Conservation (phyloP, 2,888 invertebrate genomes). For the Ennomos quercinarius region DNA sequence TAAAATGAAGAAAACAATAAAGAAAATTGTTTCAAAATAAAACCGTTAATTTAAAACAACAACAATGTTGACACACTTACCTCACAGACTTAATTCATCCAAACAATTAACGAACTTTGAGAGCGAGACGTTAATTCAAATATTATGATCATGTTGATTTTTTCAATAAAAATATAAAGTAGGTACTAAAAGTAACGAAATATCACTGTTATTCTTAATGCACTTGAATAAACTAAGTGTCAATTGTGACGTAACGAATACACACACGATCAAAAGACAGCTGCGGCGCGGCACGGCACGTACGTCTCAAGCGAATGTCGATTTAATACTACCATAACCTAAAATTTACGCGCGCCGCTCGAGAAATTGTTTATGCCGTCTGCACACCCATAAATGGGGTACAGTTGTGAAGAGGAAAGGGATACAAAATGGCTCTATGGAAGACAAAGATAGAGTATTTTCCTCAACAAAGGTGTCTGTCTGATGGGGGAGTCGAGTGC, state of each 20-base stretch:
- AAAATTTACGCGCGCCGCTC: slow-evolving; percentile 78
- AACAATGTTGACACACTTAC: slow-evolving; percentile 45
- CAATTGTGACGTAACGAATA: slow-evolving; percentile 67
- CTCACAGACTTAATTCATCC: slow-evolving; percentile 56
- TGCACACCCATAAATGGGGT: slow-evolving; percentile 75
- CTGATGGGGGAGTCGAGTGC: slow-evolving; percentile 53
- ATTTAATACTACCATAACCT: slow-evolving; percentile 84
- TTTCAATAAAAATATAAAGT: slow-evolving; percentile 24
- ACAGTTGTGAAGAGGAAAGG: slow-evolving; percentile 64
- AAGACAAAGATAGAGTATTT: slow-evolving; percentile 58
- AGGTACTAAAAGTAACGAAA: slow-evolving; percentile 19
- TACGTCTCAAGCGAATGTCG: slow-evolving; percentile 70
- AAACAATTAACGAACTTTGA: slow-evolving; percentile 42
- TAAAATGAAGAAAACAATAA: slow-evolving; percentile 9
- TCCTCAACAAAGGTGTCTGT: slow-evolving; percentile 63
- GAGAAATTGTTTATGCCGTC: slow-evolving; percentile 79
- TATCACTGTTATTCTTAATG: slow-evolving; percentile 58
- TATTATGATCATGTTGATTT: slow-evolving; percentile 21
- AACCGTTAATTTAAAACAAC: slow-evolving; percentile 33
- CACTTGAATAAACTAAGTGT: slow-evolving; percentile 69
- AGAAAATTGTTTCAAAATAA: slow-evolving; percentile 23
- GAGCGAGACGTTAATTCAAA: slow-evolving; percentile 56
- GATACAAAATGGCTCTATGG: slow-evolving; percentile 48
- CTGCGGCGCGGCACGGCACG: slow-evolving; percentile 53
- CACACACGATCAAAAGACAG: slow-evolving; percentile 56